phyloP scores from a whole-genome alignment of 2,888 invertebrate genomes.

The Gari tellinella region DNA sequence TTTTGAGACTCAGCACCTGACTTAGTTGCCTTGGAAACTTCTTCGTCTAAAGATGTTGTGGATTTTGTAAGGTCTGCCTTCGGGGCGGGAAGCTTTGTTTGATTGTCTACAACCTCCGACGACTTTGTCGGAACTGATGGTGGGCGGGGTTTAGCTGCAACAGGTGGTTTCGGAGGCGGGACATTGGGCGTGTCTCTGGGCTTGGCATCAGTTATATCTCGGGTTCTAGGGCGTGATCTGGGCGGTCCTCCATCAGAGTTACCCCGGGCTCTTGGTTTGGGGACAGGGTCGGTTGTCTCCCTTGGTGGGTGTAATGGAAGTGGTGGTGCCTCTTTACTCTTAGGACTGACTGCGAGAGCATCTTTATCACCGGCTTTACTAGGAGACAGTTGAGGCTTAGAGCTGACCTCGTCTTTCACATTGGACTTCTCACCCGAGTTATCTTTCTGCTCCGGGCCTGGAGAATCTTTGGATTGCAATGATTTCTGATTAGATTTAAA shows the following conservation, averaged over 20 bases:
- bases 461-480: slow-evolving; percentile 11
- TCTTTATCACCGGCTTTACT: slow-evolving; percentile 35
- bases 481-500: slow-evolving; percentile 30
- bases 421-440: neutral
- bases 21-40: slow-evolving; percentile 24
- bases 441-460: slow-evolving; percentile 22
- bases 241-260: slow-evolving; percentile 44
- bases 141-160: slow-evolving; percentile 55
- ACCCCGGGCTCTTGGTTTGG: slow-evolving; percentile 42
- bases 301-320: slow-evolving; percentile 49
- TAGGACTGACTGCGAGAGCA: slow-evolving; percentile 42
- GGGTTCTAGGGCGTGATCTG: slow-evolving; percentile 41
- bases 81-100: too few species aligned
- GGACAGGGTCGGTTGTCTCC: slow-evolving; percentile 29
- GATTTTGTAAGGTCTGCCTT: neutral
- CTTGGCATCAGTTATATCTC: slow-evolving; percentile 43
- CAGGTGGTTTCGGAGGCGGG: slow-evolving; percentile 56
- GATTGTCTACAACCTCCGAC: slow-evolving; percentile 11
- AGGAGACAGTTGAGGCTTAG: slow-evolving; percentile 29
- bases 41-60: slow-evolving; percentile 23
- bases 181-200: slow-evolving; percentile 51
- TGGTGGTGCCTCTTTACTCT: slow-evolving; percentile 57
- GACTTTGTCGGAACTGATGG: slow-evolving; percentile 24
- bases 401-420: slow-evolving; percentile 8
- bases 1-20: slow-evolving; percentile 40